A percentile compares a stretch with the other conserved stretches of the same genome.
Evolutionary conservation across 1,140 invertebrate genomes (phyloP).

Genomic region (Drosophila sechellia): DNA sequence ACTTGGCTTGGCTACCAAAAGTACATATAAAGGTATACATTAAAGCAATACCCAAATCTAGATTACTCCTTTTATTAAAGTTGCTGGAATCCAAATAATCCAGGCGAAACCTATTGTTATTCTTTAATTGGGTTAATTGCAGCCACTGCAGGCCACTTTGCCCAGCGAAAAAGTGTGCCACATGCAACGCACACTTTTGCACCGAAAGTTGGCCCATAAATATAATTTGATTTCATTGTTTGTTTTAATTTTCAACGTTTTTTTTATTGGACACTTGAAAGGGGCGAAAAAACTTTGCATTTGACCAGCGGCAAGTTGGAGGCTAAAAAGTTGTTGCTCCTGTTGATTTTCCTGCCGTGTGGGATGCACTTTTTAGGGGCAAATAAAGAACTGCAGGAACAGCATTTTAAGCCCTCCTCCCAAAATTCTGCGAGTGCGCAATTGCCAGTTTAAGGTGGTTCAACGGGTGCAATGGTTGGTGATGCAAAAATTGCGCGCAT

Average conservation of each 20-base stretch:
- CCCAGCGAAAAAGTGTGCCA: slow-evolving; percentile 32
- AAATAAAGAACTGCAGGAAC: slow-evolving; percentile 37
- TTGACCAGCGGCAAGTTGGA: slow-evolving; percentile 25
- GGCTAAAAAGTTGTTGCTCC: slow-evolving; percentile 38
- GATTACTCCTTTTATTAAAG: background rate
- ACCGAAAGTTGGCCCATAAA: slow-evolving; percentile 36
- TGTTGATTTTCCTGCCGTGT: slow-evolving; percentile 20
- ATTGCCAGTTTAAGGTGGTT: slow-evolving; percentile 17
- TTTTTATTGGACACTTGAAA: slow-evolving; percentile 36
- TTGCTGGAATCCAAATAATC: slow-evolving; percentile 17
- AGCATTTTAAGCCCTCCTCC: slow-evolving; percentile 2
- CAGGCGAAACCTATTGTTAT: background rate
- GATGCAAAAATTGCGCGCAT: slow-evolving; percentile 30
- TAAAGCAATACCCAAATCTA: too few species aligned
- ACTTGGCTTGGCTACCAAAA: too few species aligned
- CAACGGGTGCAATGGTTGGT: slow-evolving; percentile 2
- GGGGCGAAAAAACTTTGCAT: slow-evolving; percentile 24
- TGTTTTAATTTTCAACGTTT: slow-evolving; percentile 18
- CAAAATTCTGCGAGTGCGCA: slow-evolving; percentile 47
- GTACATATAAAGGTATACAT: too few species aligned
- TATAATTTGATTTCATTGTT: slow-evolving; percentile 34
- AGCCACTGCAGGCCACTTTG: slow-evolving; percentile 9
- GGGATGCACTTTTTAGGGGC: slow-evolving; percentile 29
- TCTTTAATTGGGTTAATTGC: slow-evolving; percentile 31
- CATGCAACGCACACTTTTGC: slow-evolving; percentile 15